Percentiles rank a stretch among this genome's conserved stretches.
Evolutionary conservation across 2,797 vertebrate species (phyloP).

Genomic region (Myripristis murdjan): DNA sequence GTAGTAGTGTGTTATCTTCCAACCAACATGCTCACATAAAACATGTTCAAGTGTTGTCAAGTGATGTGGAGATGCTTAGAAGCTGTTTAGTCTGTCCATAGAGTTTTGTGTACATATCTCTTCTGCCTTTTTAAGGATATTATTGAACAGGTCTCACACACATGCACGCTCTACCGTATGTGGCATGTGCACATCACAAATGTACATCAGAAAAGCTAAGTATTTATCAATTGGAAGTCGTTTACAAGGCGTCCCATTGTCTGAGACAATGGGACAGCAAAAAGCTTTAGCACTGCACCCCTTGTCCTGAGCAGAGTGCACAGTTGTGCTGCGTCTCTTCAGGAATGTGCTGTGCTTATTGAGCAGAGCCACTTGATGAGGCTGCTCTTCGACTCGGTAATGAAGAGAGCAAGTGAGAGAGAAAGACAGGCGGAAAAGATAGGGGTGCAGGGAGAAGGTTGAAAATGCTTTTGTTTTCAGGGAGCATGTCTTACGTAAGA

Average conservation of each 20-base stretch:
- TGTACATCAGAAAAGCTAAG: not conserved
- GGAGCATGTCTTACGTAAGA: not conserved
- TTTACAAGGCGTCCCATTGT: not conserved
- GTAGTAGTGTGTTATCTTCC: not conserved
- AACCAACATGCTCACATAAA: not conserved
- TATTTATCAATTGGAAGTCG: not conserved
- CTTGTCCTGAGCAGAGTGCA: constrained; percentile 3
- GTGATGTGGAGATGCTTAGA: not conserved
- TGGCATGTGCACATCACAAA: not conserved
- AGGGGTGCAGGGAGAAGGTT: not conserved
- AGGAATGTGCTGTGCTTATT: not conserved
- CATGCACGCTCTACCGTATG: not conserved
- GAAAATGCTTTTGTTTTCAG: constrained; percentile 17
- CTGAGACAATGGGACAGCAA: constrained; percentile 1
- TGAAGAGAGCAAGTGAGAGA: no score
- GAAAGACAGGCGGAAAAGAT: no score
- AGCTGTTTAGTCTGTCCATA: not conserved
- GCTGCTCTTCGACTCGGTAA: no score
- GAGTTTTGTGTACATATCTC: no score
- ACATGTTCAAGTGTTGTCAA: not conserved
- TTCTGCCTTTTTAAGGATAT: no score
- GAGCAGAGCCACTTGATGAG: not conserved
- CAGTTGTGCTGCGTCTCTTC: constrained; percentile 7
- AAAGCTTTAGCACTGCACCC: not conserved
- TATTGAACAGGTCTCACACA: not conserved